Conservation (phyloP, 2,113 vertebrate species). For the Heliornis fulica region DNA sequence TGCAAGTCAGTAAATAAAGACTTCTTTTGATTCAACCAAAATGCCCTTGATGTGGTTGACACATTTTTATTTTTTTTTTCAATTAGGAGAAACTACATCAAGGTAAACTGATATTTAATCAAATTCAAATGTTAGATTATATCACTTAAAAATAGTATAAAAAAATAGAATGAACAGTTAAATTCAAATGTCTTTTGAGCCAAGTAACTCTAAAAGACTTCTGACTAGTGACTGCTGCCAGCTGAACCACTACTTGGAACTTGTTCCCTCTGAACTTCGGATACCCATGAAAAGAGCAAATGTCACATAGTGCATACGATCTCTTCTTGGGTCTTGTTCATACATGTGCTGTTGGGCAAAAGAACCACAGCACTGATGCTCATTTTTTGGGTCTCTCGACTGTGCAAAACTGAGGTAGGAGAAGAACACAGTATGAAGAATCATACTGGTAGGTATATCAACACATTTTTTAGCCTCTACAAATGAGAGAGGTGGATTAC, state of each 20-base stretch:
- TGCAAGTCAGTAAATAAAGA: neutral
- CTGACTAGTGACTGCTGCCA: neutral
- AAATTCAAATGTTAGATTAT: neutral
- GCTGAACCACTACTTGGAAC: neutral
- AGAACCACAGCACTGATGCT: neutral
- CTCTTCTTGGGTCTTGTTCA: neutral
- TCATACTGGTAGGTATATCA: neutral
- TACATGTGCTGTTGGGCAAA: neutral
- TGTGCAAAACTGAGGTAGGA: neutral
- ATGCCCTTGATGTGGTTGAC: neutral
- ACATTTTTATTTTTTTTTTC: neutral
- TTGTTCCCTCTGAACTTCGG: neutral
- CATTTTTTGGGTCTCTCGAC: neutral
- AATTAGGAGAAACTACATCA: neutral
- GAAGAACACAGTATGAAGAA: neutral
- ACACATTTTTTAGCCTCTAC: neutral
- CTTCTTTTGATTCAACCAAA: neutral
- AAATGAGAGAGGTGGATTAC: neutral
- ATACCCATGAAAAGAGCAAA: neutral
- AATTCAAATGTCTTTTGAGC: neutral
- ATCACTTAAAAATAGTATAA: neutral
- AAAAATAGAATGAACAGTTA: neutral
- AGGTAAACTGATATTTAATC: neutral
- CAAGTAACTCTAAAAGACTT: neutral
- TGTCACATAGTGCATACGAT: accelerated